Percentiles rank a stretch among this genome's conserved stretches.
Conservation (phyloP, 2,888 invertebrate species). For the Cheilosia scutellata region DNA sequence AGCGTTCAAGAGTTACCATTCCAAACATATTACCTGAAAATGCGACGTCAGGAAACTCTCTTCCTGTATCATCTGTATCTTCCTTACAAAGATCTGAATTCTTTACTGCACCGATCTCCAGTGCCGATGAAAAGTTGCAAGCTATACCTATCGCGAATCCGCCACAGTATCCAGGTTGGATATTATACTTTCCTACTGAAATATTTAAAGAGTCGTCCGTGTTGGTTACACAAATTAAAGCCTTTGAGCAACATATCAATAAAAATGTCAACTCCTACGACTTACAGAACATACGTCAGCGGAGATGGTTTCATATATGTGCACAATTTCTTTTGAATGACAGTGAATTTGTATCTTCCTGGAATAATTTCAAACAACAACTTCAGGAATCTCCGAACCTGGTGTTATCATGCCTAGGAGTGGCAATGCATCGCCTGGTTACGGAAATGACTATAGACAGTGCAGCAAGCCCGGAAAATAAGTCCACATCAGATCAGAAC, state of each 20-base stretch:
- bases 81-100: slow-evolving; percentile 10
- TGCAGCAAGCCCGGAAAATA: slow-evolving; percentile 35
- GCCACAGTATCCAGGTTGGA: slow-evolving; percentile 88
- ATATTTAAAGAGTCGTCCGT: slow-evolving; percentile 85
- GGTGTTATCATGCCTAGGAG: slow-evolving; percentile 89
- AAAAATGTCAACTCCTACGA: slow-evolving; percentile 78
- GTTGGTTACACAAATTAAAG: slow-evolving; percentile 85
- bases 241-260: slow-evolving; percentile 86
- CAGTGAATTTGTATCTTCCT: slow-evolving; percentile 85
- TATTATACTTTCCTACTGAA: slow-evolving; percentile 90
- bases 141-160: slow-evolving; percentile 79
- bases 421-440: slow-evolving; percentile 86
- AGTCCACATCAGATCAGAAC: slow-evolving; percentile 72
- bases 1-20: not conserved
- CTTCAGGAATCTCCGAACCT: slow-evolving; percentile 88
- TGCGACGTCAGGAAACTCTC: not conserved
- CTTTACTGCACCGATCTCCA: slow-evolving; percentile 75
- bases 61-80: not conserved
- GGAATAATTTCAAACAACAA: slow-evolving; percentile 88
- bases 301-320: slow-evolving; percentile 84
- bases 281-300: slow-evolving; percentile 75
- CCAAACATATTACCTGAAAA: not conserved
- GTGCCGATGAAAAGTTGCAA: slow-evolving; percentile 77
- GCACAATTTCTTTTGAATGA: slow-evolving; percentile 86
- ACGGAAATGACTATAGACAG: slow-evolving; percentile 54